Conservation (phyloP, 30 jellyfish, hydroid and myxozoan genomes). For the Nemopilema nomurai region DNA sequence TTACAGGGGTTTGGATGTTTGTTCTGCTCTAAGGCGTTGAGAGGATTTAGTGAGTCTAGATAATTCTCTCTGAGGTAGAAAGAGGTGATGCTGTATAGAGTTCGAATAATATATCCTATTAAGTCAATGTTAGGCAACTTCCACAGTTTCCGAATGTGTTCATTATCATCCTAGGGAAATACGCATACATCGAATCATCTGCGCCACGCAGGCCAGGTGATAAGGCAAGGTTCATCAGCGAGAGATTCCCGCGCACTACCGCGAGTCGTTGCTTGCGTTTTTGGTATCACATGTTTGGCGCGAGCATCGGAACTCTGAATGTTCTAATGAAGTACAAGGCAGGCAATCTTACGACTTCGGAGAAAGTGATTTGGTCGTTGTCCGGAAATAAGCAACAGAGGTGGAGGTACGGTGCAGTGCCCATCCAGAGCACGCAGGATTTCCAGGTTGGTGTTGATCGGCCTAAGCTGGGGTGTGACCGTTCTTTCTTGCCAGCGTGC, state of each 20-base stretch:
- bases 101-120: no score
- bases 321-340: conserved; percentile 75
- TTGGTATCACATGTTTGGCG: conserved; percentile 95
- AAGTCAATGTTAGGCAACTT: no score
- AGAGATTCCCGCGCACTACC: conserved; percentile 43
- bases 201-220: conserved; percentile 81
- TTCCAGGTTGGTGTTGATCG: conserved; percentile 75
- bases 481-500: no score
- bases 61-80: no score
- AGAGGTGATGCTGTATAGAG: no score
- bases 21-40: no score
- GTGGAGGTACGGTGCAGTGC: conserved; percentile 85
- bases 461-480: no score
- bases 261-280: conserved; percentile 73
- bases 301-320: conserved; percentile 79
- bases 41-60: no score
- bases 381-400: conserved; percentile 82
- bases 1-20: no score
- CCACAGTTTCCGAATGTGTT: not conserved
- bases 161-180: conserved; percentile 46
- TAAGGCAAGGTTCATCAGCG: conserved; percentile 82
- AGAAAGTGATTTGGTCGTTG: conserved; percentile 85
- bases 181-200: conserved; percentile 83
- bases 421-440: conserved; percentile 61
- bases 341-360: conserved; percentile 71